Evolutionary conservation across 2,888 invertebrate genomes (phyloP), one percentile per base, ranked within the genome.

Genomic region (Leucoma salicis): DNA sequence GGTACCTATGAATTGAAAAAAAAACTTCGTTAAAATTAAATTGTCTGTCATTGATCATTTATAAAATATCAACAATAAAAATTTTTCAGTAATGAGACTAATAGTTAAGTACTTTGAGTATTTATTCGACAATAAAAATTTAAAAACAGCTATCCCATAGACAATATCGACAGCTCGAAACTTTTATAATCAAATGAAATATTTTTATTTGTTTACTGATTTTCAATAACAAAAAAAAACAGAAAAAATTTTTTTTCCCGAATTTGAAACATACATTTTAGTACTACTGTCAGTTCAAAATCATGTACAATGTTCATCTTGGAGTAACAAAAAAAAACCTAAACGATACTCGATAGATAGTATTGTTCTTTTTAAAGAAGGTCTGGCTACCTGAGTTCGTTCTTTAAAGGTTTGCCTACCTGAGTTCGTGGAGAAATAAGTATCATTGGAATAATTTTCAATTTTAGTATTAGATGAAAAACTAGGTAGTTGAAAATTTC

Each of bases 401-500:
- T 28, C 28, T 28, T 28, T 28, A 28, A 32, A 32, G 32, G 32
- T 32, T 18, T 32, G 32, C 32, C 32, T 32, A 32, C 32, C 32
- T 32, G 32, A 32, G 32, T 32, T 32, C 32, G 32, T 32, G 32
- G 18, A 32, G 18, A 32, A 32, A 32, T 32, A 18, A 32, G 32
- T 32, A 32, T 32, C 32, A 16, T 32, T 32, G 32, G 32, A 32
- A 32, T 32, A 32, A 18, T 32, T 32, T 32, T 32, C 32, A 32
- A 16, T 32, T 32, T 32, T 16, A 32, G 32, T 32, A 18, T 32
- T 32, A 15, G 15, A 32, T 32, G 32, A 32, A 32, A 32, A 32
- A 32, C 16, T 32, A 32, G 16, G 32, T 32, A 32, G 18, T 32
- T 32, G 18, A 32, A 32, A 32, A 32, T 32, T 32, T 32, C 16